Evolutionary conservation across 2,888 invertebrate genomes (phyloP), one percentile per base, ranked within the genome.

Genomic region (Hemicrepidius hirtus): DNA sequence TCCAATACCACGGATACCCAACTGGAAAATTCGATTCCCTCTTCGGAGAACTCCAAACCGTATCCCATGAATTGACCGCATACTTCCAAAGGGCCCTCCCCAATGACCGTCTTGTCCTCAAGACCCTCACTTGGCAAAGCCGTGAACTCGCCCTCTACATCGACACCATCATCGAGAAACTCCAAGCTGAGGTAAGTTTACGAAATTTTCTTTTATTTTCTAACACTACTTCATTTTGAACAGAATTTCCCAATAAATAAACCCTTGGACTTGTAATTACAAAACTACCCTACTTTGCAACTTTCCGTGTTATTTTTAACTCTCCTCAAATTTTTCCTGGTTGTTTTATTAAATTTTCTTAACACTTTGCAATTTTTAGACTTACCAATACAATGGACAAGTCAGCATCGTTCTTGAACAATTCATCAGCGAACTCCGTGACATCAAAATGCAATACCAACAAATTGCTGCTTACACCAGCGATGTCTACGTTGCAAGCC

Each of bases 21-120:
- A 13, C 40, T 12, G n/a, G 13, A 12, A 13, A 12, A 12, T 13
- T 13, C 40, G 40, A 40, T 13, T 3, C 13, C 3, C 40, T 41
- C 21, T 24, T 7, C 49, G 3, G 24, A 24, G 59, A 68, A 68
- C 35, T 68, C 44, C 57, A 68, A 12, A 13, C 46, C 20, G 59
- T 68, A 16, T 57, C 59, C 13, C 12, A 13, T 9, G 59, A 59
- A 28, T 57, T 68, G 32, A 18, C 49, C 32, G 20, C 16, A 9
- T 16, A 46, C 4, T 13, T 59, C 35, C 37, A 59, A 18, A 20
- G 28, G 20, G n/a, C 12, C 12, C 55, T 21, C 6, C 55, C 55
- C 7, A 32, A 10, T 16, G 10, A 50, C 28, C 32, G 4, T 7
- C 32, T 62, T 7, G 12, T 59, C 18, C 44, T 50, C 32, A 28